phyloP scores from a whole-genome alignment of 2,797 vertebrate genomes.

The Halcyon leucocephala region DNA sequence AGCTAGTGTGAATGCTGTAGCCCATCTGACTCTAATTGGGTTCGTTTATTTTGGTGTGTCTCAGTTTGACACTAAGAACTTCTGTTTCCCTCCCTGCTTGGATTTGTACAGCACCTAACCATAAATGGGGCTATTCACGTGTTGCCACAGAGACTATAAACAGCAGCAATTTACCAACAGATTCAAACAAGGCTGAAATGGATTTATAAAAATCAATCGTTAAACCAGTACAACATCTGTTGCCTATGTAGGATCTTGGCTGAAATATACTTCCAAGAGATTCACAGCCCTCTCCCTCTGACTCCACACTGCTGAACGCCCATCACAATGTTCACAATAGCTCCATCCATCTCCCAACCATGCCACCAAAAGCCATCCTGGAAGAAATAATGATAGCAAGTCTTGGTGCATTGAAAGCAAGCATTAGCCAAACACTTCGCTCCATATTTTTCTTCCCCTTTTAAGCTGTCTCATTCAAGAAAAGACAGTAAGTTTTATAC shows the following conservation, averaged over 20 bases:
- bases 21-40: no score
- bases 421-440: conserved; percentile 8
- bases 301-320: neutral
- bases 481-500: neutral
- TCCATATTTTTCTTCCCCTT: conserved; percentile 28
- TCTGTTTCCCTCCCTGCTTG: neutral
- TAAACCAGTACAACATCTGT: neutral
- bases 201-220: neutral
- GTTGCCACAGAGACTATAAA: neutral
- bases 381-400: neutral
- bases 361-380: conserved; percentile 11
- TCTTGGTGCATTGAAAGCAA: neutral
- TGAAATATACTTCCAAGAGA: neutral
- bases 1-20: neutral
- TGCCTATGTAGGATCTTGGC: neutral
- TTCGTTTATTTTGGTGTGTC: neutral
- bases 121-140: neutral
- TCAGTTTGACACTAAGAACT: neutral
- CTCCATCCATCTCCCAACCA: conserved; percentile 45
- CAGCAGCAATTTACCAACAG: neutral
- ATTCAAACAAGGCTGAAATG: neutral
- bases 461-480: conserved; percentile 21
- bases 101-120: neutral
- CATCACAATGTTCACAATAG: neutral
- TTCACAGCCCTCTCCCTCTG: conserved; percentile 12